Base-by-base conservation (phyloP, 92 coral and sea anemone species). In the Isaurus tuberculatus region DNA sequence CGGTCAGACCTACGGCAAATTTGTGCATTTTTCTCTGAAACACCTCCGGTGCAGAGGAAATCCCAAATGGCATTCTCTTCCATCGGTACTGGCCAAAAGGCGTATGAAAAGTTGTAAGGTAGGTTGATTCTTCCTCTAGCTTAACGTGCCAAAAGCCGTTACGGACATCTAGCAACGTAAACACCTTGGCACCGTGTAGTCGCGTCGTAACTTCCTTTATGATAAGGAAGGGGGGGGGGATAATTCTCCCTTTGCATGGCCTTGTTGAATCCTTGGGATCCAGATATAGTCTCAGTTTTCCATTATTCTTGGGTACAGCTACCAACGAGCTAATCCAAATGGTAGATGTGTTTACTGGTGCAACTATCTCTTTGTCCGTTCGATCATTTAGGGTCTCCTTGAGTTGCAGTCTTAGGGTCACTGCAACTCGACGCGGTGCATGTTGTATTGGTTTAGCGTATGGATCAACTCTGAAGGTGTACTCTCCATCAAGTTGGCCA, bases 141-240 rank as follows among this genome's bases (percentile, higher is more conserved):
- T 53, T 73, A 32, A 86, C 90, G 74, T 89, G 92, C 90, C 90
- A 86, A 23, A 89, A 89, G 44, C 89, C 89, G 31, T 86, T 86
- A 7, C 75, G 40, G 22, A 86, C 92, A 86, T 81, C 92, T 84
- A 86, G 31, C 20, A 66, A 13, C 19, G 81, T 69, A 68, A 86
- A 81, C 16, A 86, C 90, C 68, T 86, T 81, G 53, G 92, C 92
- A 17, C 92, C 92, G 63, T 86, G 90, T 32, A 81, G 75, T 22
- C 85, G 90, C 46, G 93, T 83, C 28, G 86, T 85, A 28, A 90
- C 78, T 36, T 90, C 90, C 79, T 90, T 88, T 28, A 86, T 82
- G 15, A 85, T 86, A 19, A n/a, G n/a, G n/a, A n/a, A n/a, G 4
- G 43, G 90, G 90, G 16, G 81, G 85, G 17, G 86, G 88, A 64